These are phyloP conservation scores for Channallabes apus DNA, from an alignment of 2,797 vertebrate genomes.

Conservation along the genomic window DNA sequence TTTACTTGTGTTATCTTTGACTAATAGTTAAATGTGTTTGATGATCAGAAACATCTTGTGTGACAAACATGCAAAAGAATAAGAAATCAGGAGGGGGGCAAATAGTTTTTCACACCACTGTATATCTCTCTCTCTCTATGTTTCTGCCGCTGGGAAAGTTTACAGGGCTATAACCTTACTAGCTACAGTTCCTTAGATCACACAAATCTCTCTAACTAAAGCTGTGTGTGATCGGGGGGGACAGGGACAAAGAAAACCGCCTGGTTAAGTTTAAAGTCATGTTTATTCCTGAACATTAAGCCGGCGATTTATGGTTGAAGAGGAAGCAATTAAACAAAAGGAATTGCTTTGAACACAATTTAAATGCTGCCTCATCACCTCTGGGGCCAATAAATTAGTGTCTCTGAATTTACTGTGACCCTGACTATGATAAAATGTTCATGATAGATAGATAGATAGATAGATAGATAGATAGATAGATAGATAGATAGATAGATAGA, in stretches of 20 bases:
- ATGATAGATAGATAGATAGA: too few species aligned
- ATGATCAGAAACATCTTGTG: too few species aligned
- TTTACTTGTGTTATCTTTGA: too few species aligned
- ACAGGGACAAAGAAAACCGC: background rate
- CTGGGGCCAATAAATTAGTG: background rate
- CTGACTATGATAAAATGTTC: background rate
- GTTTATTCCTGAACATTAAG: background rate
- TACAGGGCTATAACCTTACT: too few species aligned
- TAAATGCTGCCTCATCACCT: background rate
- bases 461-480: background rate
- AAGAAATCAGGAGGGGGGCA: too few species aligned
- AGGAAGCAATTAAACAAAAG: background rate
- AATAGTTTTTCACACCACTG: too few species aligned
- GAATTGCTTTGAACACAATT: background rate
- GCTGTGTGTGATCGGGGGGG: background rate
- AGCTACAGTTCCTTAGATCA: background rate
- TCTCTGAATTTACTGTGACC: background rate
- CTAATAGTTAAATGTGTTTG: too few species aligned
- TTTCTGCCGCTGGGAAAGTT: background rate
- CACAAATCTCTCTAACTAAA: background rate
- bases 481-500: background rate
- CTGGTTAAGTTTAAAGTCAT: background rate
- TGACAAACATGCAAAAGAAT: too few species aligned
- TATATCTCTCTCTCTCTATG: too few species aligned
- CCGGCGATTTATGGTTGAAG: background rate